These are phyloP conservation scores for Botia kubotai DNA, from an alignment of 2,797 vertebrate species.

Conservation along the genomic window DNA sequence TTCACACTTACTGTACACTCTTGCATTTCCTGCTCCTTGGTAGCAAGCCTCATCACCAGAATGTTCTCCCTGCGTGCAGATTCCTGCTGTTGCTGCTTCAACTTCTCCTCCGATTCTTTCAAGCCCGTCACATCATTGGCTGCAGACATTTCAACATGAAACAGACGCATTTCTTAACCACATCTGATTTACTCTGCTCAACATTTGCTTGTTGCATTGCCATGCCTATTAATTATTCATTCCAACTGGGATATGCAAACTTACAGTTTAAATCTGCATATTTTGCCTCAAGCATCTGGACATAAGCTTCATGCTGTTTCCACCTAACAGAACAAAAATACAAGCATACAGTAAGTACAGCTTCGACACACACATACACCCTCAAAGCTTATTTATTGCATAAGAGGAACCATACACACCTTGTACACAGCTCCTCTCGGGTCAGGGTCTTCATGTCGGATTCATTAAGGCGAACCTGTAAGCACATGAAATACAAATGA, in stretches of 20 bases:
- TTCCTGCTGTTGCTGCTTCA: slow-evolving; percentile 99
- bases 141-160: slow-evolving; percentile 60
- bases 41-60: slow-evolving; percentile 98
- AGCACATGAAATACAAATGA: slow-evolving; percentile 52
- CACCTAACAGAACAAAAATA: slow-evolving; percentile 79
- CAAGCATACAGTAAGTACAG: slow-evolving; percentile 37
- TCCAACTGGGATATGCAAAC: slow-evolving; percentile 63
- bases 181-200: not conserved
- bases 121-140: slow-evolving; percentile 97
- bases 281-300: slow-evolving; percentile 96
- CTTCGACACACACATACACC: not conserved
- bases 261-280: slow-evolving; percentile 98
- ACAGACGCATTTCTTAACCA: slow-evolving; percentile 34
- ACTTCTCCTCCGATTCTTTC: slow-evolving; percentile 97
- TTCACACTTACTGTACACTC: slow-evolving; percentile 95
- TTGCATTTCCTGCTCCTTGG: slow-evolving; percentile 99
- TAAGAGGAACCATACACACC: slow-evolving; percentile 76
- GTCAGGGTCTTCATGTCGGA: slow-evolving; percentile 98
- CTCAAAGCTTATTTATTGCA: no score
- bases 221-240: not conserved
- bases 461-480: slow-evolving; percentile 96
- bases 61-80: slow-evolving; percentile 98
- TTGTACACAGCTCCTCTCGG: slow-evolving; percentile 93
- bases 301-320: slow-evolving; percentile 97
- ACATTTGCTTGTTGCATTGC: no score